A percentile compares a stretch with the other conserved stretches of the same genome.
Conservation (phyloP, 2,888 invertebrate species). For the Cantharis lateralis region DNA sequence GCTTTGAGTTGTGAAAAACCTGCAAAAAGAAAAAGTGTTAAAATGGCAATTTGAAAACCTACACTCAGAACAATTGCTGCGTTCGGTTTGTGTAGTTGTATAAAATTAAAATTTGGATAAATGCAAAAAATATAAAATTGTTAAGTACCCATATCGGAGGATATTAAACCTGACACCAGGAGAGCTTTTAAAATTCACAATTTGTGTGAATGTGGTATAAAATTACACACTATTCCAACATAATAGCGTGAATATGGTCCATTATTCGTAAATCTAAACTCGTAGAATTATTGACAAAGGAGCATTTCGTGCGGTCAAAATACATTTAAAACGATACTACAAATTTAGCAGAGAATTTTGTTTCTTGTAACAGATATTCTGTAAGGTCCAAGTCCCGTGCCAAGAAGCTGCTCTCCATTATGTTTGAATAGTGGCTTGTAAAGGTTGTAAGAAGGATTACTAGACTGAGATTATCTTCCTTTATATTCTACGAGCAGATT, state of each 20-base stretch:
- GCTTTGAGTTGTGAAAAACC: slow-evolving; percentile 71
- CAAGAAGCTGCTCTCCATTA: slow-evolving; percentile 45
- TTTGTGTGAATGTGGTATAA: slow-evolving; percentile 41
- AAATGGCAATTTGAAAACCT: neutral
- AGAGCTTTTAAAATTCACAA: neutral
- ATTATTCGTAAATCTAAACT: slow-evolving; percentile 52
- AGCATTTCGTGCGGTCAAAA: slow-evolving; percentile 53
- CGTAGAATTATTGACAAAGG: slow-evolving; percentile 43
- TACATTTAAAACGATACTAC: slow-evolving; percentile 54
- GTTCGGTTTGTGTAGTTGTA: too few relatives aligned
- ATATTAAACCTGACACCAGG: neutral
- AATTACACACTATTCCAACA: slow-evolving; percentile 50
- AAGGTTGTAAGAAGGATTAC: slow-evolving; percentile 42
- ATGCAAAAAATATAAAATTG: neutral
- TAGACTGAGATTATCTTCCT: slow-evolving; percentile 46
- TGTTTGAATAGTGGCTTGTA: slow-evolving; percentile 44
- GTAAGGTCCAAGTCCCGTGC: slow-evolving; percentile 32
- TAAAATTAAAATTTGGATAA: neutral
- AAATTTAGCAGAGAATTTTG: slow-evolving; percentile 32
- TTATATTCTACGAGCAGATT: slow-evolving; percentile 42
- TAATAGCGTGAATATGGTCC: slow-evolving; percentile 52
- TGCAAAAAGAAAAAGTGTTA: slow-evolving; percentile 45
- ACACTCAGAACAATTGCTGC: too few relatives aligned
- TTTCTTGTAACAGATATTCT: slow-evolving; percentile 33
- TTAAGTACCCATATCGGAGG: neutral